phyloP scores from a whole-genome alignment of 2,113 vertebrate genomes.

The Callorhinus ursinus region DNA sequence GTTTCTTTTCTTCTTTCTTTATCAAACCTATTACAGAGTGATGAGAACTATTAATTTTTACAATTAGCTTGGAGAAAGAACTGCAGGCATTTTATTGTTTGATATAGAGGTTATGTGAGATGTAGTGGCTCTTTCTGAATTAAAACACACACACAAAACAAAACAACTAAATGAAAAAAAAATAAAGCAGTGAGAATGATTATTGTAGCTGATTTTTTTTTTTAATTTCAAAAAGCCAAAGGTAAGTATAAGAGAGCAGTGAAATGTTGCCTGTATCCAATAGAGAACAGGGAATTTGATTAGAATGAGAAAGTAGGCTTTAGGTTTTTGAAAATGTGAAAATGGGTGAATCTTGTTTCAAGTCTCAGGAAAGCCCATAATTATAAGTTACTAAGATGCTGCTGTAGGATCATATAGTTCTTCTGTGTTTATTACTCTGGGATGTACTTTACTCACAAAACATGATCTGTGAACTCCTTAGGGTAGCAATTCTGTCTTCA shows the following conservation, averaged over 20 bases:
- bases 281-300: background rate
- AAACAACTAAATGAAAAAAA: background rate
- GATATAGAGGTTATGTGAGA: background rate
- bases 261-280: background rate
- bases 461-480: constrained; percentile 25
- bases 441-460: background rate
- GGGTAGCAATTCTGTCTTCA: background rate
- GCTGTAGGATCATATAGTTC: background rate
- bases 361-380: background rate
- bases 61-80: background rate
- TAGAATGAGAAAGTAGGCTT: background rate
- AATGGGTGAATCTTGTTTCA: background rate
- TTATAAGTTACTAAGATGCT: background rate
- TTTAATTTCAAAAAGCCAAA: background rate
- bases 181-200: background rate
- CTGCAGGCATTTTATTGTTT: background rate
- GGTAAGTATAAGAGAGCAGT: background rate
- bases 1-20: background rate
- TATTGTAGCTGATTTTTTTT: background rate
- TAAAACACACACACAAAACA: background rate
- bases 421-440: background rate
- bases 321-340: constrained; percentile 37
- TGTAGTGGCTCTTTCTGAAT: background rate
- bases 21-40: background rate
- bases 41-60: constrained; percentile 4